phyloP scores from a whole-genome alignment of 2,888 invertebrate genomes.

The Apotomis capreana region DNA sequence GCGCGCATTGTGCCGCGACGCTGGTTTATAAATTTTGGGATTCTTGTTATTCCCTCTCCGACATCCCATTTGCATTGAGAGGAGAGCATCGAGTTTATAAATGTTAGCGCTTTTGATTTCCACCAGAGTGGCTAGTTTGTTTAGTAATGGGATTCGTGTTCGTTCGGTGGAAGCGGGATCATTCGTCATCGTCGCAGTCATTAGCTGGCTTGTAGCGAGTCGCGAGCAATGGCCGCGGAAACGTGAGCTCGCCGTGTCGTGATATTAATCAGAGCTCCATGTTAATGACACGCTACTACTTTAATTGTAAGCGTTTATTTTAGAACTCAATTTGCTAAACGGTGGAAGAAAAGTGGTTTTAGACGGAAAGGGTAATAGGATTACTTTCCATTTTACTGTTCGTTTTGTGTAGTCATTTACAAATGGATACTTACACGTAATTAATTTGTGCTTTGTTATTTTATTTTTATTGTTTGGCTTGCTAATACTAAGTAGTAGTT shows the following conservation, averaged over 20 bases:
- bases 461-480: no score
- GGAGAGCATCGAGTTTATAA: conserved; percentile 12
- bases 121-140: neutral
- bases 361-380: neutral
- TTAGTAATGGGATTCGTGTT: conserved; percentile 9
- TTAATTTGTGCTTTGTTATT: no score
- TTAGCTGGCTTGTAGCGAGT: conserved; percentile 4
- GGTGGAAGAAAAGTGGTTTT: neutral
- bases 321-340: neutral
- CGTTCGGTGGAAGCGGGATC: neutral
- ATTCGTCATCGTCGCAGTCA: conserved; percentile 9
- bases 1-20: conserved; percentile 26
- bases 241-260: conserved; percentile 6
- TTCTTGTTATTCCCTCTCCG: conserved; percentile 12
- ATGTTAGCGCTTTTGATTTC: conserved; percentile 24
- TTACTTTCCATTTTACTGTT: neutral
- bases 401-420: neutral
- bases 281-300: conserved; percentile 10
- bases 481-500: no score
- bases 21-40: conserved; percentile 28
- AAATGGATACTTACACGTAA: neutral
- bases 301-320: conserved; percentile 44
- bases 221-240: neutral
- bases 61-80: conserved; percentile 28
- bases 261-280: conserved; percentile 22